A percentile compares a stretch with the other conserved stretches of the same genome.
These are phyloP conservation scores for Hydrochoerus hydrochaeris DNA, from an alignment of 2,113 vertebrate species.

Conservation along the genomic window DNA sequence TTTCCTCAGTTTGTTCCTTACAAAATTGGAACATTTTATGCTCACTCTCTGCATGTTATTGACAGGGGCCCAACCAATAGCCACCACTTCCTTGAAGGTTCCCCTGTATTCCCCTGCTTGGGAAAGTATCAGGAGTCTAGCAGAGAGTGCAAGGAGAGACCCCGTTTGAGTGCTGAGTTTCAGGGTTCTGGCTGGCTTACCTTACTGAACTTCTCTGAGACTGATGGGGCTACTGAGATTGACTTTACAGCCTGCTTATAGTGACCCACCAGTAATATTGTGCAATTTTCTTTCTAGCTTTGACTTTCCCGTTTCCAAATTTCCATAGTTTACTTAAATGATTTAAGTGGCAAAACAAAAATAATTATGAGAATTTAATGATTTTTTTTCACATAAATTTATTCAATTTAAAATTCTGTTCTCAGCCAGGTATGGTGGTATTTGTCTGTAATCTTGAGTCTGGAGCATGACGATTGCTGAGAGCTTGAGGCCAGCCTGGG, in stretches of 20 bases:
- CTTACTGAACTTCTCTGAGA: conserved; percentile 28
- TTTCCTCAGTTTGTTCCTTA: background rate
- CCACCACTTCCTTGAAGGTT: background rate
- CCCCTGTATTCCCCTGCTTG: background rate
- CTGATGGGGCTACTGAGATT: background rate
- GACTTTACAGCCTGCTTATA: background rate
- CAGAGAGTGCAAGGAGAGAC: background rate
- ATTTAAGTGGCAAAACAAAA: background rate
- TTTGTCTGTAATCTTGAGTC: background rate
- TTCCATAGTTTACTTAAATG: background rate
- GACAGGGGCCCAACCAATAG: background rate
- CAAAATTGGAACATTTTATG: background rate
- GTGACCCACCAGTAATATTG: background rate
- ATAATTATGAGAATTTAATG: background rate
- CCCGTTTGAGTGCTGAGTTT: background rate
- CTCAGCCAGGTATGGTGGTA: background rate
- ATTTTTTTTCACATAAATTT: background rate
- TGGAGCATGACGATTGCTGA: background rate
- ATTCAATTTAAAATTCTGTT: conserved; percentile 2
- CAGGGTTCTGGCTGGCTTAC: background rate
- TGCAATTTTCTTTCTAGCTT: background rate
- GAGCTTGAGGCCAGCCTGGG: background rate
- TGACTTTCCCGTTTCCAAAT: background rate
- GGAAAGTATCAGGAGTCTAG: background rate
- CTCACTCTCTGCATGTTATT: background rate